A percentile compares a stretch with the other conserved stretches of the same genome.
Evolutionary conservation across 1,140 invertebrate genomes (phyloP).

Genomic region (Hetaerina americana): DNA sequence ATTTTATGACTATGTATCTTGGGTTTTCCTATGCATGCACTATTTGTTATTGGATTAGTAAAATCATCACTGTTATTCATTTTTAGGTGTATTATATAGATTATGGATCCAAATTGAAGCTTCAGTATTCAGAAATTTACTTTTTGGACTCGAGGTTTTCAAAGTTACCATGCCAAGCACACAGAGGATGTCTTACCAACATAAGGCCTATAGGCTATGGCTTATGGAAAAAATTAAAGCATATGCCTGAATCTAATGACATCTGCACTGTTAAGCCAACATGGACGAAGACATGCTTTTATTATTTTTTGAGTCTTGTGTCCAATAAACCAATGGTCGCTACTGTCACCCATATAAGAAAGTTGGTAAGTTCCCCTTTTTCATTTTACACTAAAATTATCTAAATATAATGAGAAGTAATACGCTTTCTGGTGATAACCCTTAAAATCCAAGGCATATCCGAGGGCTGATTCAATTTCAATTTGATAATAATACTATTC

Average conservation of each 20-base stretch:
- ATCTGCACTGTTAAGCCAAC: neutral
- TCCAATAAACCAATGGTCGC: neutral
- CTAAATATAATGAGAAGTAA: too few species aligned
- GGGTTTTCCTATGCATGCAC: too few species aligned
- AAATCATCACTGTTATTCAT: neutral
- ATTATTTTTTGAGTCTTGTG: neutral
- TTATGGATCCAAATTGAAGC: neutral
- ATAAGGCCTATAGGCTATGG: neutral
- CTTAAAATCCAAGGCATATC: too few species aligned
- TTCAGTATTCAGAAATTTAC: neutral
- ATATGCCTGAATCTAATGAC: neutral
- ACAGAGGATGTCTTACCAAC: neutral
- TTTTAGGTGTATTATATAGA: neutral
- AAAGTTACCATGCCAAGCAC: neutral
- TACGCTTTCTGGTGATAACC: too few species aligned
- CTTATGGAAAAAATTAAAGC: too few species aligned
- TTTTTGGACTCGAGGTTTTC: neutral
- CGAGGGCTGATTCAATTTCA: too few species aligned
- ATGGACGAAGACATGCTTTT: neutral
- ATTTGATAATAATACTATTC: too few species aligned
- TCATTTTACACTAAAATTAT: too few species aligned
- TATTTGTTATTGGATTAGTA: neutral
- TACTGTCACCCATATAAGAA: too few species aligned
- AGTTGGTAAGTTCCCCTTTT: too few species aligned
- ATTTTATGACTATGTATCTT: too few species aligned